Base-by-base conservation (phyloP, 2,888 invertebrate species). In the Chymomyza amoena region DNA sequence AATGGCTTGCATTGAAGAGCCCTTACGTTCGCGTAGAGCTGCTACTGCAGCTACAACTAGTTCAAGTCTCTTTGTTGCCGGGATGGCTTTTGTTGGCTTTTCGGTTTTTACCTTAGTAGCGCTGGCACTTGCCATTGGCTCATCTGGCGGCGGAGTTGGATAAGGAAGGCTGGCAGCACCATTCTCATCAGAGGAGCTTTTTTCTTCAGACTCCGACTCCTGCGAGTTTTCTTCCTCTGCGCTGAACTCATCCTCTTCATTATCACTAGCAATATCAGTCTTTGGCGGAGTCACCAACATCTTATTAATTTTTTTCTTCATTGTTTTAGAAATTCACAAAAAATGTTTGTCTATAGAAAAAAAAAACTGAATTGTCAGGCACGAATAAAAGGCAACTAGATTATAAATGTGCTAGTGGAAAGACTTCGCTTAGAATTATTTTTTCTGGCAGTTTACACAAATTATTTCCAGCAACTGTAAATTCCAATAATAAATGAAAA, bases 1-100 rank as follows among this genome's bases (percentile, higher is more conserved):
- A 16, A 77, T 77, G 13, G 76, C 76, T 0, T 0, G 5, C 13
- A 66, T 65, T 1, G 76, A 77, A 3, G 75, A 77, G 10, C 76
- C 76, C 1, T 32, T 60, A 7, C 73, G 70, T 51, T 51, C 69
- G 13, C 39, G 59, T 4, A 77, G n/a, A 0, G 7, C 9, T 3
- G 5, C 7, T 45, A 76, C 65, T 13, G 75, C 66, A 4, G 1
- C 50, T 13, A 66, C 2, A 9, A 64, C 50, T 51, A 50, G 20
- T 6, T 9, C 9, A 1, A 66, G 2, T n/a, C 61, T 36, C n/a
- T n/a, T 13, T 9, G 15, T 1, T 13, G 39, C 13, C 10, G 13
- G 13, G 4, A 3, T 3, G 39, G 39, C 13, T 10, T 13, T 45
- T 45, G 1, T 15, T 45, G 39, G 0, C 39, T 45, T 13, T 45